These are phyloP conservation scores for Euphonia xanthogaster DNA, from an alignment of 2,797 vertebrate species.

Conservation along the genomic window DNA sequence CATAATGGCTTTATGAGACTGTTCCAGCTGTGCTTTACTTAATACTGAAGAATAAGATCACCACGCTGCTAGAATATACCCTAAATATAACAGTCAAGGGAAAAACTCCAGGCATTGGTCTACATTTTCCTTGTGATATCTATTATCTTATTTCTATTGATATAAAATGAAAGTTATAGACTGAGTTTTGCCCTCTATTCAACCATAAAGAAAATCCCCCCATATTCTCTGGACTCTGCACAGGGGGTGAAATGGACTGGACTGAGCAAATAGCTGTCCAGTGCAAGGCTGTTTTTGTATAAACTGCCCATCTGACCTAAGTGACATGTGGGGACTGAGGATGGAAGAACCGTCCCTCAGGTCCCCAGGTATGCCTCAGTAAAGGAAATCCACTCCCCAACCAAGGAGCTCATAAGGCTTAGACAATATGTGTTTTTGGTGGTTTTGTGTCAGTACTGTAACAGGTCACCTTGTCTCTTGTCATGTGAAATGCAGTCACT, in stretches of 20 bases:
- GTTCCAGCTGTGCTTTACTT: slow-evolving; percentile 39
- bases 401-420: background rate
- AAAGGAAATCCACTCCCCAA: background rate
- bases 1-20: slow-evolving; percentile 33
- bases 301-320: background rate
- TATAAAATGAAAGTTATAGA: background rate
- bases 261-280: background rate
- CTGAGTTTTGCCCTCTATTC: background rate
- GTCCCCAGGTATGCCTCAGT: background rate
- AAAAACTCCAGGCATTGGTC: background rate
- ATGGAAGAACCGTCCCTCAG: background rate
- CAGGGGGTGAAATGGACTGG: background rate
- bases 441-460: background rate
- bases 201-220: background rate
- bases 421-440: background rate
- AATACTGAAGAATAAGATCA: slow-evolving; percentile 26
- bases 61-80: slow-evolving; percentile 4
- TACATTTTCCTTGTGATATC: background rate
- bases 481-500: background rate
- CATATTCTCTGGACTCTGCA: background rate
- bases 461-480: background rate
- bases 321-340: background rate
- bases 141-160: background rate
- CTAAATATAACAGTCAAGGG: slow-evolving; percentile 31
- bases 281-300: background rate